These are phyloP conservation scores for Blastomussa wellsi DNA, from an alignment of 92 coral and sea anemone genomes.

Conservation along the genomic window DNA sequence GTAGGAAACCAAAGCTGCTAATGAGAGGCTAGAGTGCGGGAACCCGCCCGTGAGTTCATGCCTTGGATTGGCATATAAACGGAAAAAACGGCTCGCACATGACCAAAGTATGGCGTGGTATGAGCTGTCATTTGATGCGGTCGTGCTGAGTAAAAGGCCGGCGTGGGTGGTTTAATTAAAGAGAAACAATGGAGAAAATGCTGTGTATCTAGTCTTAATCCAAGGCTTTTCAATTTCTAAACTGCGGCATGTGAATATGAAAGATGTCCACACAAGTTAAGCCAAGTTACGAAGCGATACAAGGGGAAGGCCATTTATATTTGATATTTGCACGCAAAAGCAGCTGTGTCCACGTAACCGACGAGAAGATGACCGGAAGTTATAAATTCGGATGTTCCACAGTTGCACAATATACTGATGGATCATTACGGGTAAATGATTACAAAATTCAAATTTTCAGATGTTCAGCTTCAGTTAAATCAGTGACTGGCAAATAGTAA, in stretches of 20 bases:
- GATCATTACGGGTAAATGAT: neutral
- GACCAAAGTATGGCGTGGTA: neutral
- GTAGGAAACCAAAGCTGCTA: neutral
- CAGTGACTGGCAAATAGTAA: neutral
- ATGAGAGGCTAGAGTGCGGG: neutral
- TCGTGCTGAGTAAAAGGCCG: neutral
- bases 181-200: neutral
- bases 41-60: neutral
- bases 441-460: slow-evolving; percentile 7
- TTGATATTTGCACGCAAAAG: too few relatives aligned
- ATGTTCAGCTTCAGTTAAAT: neutral
- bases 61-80: neutral
- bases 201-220: neutral
- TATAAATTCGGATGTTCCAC: neutral
- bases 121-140: neutral
- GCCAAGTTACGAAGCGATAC: neutral
- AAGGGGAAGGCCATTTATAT: neutral
- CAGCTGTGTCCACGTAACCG: neutral
- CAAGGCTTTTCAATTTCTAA: neutral
- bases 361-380: neutral
- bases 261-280: neutral
- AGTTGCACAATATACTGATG: neutral
- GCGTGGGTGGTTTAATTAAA: neutral
- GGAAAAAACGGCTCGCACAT: slow-evolving; percentile 1
- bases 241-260: neutral